phyloP scores from a whole-genome alignment of 2,888 invertebrate genomes.

The Drosophila hamatofila region DNA sequence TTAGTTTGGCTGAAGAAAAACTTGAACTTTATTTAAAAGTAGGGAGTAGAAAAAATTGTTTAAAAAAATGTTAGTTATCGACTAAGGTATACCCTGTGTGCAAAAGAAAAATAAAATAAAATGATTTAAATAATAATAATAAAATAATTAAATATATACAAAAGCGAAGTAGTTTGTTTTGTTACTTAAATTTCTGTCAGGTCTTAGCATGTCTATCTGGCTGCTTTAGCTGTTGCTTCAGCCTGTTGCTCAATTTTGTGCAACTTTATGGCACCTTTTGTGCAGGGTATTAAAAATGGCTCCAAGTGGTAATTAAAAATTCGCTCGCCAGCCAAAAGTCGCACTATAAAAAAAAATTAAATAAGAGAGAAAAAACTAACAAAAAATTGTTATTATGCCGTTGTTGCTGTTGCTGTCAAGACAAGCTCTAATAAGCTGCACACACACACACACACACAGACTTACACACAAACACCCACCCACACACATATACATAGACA shows the following conservation, averaged over 20 bases:
- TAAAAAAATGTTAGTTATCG: background rate
- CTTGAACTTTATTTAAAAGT: background rate
- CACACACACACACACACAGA: constrained; percentile 24
- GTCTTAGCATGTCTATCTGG: no score
- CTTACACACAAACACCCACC: constrained; percentile 18
- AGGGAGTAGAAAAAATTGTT: background rate
- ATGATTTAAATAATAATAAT: background rate
- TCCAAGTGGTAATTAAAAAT: constrained; percentile 61
- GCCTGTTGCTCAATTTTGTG: constrained; percentile 13
- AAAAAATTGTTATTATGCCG: constrained; percentile 52
- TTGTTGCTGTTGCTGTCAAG: constrained; percentile 52
- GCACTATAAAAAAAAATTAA: constrained; percentile 21
- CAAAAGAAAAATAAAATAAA: no score
- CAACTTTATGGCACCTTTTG: background rate
- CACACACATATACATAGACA: constrained; percentile 9
- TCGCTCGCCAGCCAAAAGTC: constrained; percentile 53
- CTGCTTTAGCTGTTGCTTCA: background rate
- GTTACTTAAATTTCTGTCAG: background rate
- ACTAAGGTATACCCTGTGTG: background rate
- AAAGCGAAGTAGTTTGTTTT: no score
- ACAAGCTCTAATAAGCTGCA: constrained; percentile 61
- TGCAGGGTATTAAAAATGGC: constrained; percentile 44
- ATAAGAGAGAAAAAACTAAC: constrained; percentile 17
- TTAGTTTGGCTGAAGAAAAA: background rate
- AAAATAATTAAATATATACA: no score